Percentiles rank a stretch among this genome's conserved stretches.
Conservation (phyloP, 1,140 invertebrate species). For the Tetramorium simillimum region DNA sequence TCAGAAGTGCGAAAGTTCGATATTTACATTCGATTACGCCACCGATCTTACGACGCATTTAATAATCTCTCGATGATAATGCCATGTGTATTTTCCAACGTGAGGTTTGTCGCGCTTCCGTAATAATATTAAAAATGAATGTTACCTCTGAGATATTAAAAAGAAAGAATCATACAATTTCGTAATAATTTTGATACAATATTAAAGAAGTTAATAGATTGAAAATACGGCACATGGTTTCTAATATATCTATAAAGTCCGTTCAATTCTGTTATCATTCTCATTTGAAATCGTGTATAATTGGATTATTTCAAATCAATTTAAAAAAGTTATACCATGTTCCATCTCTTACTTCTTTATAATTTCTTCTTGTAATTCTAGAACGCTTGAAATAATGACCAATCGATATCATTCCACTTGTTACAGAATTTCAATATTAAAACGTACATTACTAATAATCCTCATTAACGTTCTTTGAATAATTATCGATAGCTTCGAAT, state of each 20-base stretch:
- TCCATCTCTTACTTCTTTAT: neutral
- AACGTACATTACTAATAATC: conserved; percentile 12
- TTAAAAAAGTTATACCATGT: neutral
- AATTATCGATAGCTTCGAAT: neutral
- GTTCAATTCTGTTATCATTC: neutral
- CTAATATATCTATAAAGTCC: neutral
- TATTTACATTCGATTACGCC: conserved; percentile 32
- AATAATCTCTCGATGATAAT: neutral
- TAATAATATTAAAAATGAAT: neutral
- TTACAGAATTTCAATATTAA: conserved; percentile 35
- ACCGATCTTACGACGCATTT: neutral
- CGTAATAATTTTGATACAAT: neutral
- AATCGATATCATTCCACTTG: neutral
- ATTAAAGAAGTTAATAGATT: neutral
- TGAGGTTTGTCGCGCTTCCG: neutral
- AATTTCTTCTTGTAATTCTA: neutral
- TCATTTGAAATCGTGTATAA: neutral
- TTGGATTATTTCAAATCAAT: conserved; percentile 7
- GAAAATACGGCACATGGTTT: neutral
- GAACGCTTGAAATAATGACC: conserved; percentile 21
- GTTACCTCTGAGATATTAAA: neutral
- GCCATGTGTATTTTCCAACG: neutral
- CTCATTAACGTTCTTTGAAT: neutral
- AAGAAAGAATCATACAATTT: neutral
- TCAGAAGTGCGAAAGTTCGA: neutral